A percentile compares a stretch with the other conserved stretches of the same genome.
Evolutionary conservation across 2,797 vertebrate genomes (phyloP).

Genomic region (Chromobotia macracanthus): DNA sequence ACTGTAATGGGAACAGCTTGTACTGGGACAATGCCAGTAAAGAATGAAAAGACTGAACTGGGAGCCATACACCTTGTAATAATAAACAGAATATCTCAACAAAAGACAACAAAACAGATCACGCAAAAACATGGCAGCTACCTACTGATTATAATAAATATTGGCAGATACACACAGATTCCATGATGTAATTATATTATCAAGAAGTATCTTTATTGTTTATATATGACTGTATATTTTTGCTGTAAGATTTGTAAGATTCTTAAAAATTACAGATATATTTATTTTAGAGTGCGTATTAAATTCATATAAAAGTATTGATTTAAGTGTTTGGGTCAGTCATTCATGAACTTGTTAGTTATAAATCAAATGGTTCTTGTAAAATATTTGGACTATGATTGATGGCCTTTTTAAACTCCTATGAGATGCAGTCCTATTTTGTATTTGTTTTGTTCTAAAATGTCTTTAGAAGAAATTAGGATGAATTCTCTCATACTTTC

Average conservation of each 20-base stretch:
- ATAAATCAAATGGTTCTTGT: constrained; percentile 45
- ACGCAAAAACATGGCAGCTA: constrained; percentile 37
- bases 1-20: constrained; percentile 12
- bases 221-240: constrained; percentile 63
- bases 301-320: constrained; percentile 82
- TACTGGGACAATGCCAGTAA: constrained; percentile 28
- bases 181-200: constrained; percentile 8
- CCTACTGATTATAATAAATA: constrained; percentile 20
- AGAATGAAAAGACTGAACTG: constrained; percentile 22
- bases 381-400: constrained; percentile 56
- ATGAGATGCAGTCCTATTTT: constrained; percentile 23
- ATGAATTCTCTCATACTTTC: constrained; percentile 38
- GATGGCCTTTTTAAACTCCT: constrained; percentile 47
- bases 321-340: constrained; percentile 41
- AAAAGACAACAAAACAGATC: constrained; percentile 11
- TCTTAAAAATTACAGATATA: constrained; percentile 87
- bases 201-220: constrained; percentile 30
- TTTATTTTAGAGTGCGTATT: constrained; percentile 97
- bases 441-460: constrained; percentile 26
- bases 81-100: constrained; percentile 45
- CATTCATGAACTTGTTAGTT: constrained; percentile 2
- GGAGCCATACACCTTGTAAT: background rate
- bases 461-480: constrained; percentile 44
- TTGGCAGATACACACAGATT: constrained; percentile 12
- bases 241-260: constrained; percentile 86